Evolutionary conservation across 2,113 vertebrate species (phyloP).

Genomic region (Lethenteron reissneri): DNA sequence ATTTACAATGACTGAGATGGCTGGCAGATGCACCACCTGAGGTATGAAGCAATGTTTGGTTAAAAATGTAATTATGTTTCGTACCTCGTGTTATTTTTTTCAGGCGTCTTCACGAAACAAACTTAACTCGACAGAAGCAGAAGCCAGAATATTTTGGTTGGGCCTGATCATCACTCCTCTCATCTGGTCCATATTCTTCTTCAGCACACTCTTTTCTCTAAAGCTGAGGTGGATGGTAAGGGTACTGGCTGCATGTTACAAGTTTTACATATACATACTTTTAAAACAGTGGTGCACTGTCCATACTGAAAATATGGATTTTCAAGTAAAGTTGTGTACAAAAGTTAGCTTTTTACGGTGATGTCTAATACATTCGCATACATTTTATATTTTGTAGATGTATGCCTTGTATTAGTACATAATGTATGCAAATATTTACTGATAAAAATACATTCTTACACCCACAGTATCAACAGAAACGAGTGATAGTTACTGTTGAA

Average conservation of each 20-base stretch:
- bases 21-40: neutral
- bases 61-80: too few relatives aligned
- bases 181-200: conserved; percentile 70
- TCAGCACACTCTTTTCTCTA: conserved; percentile 60
- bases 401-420: too few relatives aligned
- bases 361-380: neutral
- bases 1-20: neutral
- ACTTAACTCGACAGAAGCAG: conserved; percentile 39
- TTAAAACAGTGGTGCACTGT: neutral
- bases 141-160: conserved; percentile 60
- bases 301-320: neutral
- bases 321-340: neutral
- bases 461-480: too few relatives aligned
- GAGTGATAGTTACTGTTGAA: too few relatives aligned
- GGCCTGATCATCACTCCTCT: conserved; percentile 45
- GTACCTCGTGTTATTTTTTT: conserved; percentile 10
- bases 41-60: too few relatives aligned
- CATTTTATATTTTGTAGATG: too few relatives aligned
- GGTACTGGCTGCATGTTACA: too few relatives aligned
- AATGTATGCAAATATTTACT: too few relatives aligned
- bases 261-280: too few relatives aligned
- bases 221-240: conserved; percentile 88
- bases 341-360: neutral
- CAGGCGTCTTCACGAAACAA: conserved; percentile 29
- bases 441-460: too few relatives aligned